Base-by-base conservation (phyloP, 2,888 invertebrate species). In the Drosophila neutralis region DNA sequence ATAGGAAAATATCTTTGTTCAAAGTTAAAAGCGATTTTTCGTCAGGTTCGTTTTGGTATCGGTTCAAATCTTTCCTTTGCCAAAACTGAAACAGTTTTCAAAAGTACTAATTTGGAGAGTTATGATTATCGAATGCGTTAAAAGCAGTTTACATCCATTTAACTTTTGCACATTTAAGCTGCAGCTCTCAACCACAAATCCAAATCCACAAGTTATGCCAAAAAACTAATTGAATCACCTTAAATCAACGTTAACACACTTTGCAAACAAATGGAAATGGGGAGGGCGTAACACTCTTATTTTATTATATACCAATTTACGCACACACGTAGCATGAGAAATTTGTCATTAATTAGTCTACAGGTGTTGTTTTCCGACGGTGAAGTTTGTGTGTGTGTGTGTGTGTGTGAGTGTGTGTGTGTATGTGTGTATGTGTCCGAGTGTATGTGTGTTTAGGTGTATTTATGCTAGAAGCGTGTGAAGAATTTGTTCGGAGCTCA, bases 341-440 rank as follows among this genome's bases (percentile, higher is more conserved):
- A 85, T 81, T 86, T 67, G 83, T 78, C 86, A 85, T 85, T 85
- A 86, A 88, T 86, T 85, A 88, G 78, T 81, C 89, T 76, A 75
- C 83, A 83, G 88, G 80, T 83, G 82, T 85, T 80, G 57, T 67
- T 59, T 24, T 27, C 24, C 31, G 21, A 24, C 38, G 49, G 7
- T n/a, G 15, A 8, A 33, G 13, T 36, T n/a, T 29, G 13, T n/a
- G 24, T 33, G n/a, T 48, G 13, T 33, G 33, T 33, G 10, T 35
- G 24, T n/a, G n/a, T 33, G n/a, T 48, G 13, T 33, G 33, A 27
- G 10, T 35, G 24, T 7, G 2, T 24, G 1, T 45, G 15, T 24
- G 38, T 33, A 33, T 63, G 7, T 64, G 10, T 11, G 53, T 57
- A 52, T 76, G 24, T 72, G 29, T 31, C 31, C 31, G 31, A 31